Evolutionary conservation across 2,113 vertebrate genomes (phyloP).

Genomic region (Microcebus ravelobensis): DNA sequence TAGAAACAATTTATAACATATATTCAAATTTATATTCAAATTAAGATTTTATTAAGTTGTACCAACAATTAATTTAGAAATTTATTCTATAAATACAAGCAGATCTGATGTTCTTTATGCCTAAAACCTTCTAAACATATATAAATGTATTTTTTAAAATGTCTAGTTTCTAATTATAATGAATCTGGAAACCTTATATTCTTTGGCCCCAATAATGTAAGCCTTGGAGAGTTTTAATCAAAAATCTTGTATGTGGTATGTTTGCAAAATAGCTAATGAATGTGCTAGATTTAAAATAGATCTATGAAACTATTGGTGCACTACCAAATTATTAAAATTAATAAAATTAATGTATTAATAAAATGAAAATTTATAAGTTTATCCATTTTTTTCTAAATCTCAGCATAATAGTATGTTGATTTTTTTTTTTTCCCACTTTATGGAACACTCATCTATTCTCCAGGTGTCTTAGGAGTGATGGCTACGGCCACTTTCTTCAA

Average conservation of each 20-base stretch:
- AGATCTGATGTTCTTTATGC: neutral
- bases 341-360: constrained; percentile 15
- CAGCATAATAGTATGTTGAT: neutral
- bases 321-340: constrained; percentile 29
- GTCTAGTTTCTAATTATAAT: neutral
- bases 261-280: constrained; percentile 13
- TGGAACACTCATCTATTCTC: neutral
- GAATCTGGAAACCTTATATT: neutral
- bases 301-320: neutral
- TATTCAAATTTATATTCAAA: constrained; percentile 9
- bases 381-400: neutral
- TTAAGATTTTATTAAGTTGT: neutral
- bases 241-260: neutral
- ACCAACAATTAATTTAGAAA: constrained; percentile 42
- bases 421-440: neutral
- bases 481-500: neutral
- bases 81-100: neutral
- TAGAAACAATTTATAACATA: neutral
- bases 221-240: neutral
- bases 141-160: neutral
- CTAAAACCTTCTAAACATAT: neutral
- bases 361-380: neutral
- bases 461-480: neutral
- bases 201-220: neutral
- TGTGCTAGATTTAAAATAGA: constrained; percentile 2